These are phyloP conservation scores for Conopomorpha cramerella DNA, from an alignment of 1,140 invertebrate species.

Conservation along the genomic window DNA sequence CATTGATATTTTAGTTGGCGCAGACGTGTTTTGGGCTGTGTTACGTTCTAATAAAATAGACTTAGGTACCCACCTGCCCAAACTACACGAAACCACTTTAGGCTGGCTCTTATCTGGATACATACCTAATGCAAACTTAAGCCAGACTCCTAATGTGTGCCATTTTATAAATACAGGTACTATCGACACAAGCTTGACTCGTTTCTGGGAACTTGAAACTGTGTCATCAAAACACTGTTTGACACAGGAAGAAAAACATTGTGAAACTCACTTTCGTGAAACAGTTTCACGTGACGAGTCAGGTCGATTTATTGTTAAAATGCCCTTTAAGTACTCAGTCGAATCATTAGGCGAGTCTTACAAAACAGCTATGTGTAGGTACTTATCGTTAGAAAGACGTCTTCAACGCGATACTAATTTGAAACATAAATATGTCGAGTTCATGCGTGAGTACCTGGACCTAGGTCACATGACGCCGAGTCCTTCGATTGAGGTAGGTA, in stretches of 20 bases:
- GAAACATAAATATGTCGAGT: constrained; percentile 13
- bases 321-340: constrained; percentile 10
- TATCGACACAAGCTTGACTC: background rate
- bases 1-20: no score
- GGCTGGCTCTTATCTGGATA: no score
- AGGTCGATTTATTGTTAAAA: constrained; percentile 13
- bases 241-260: constrained; percentile 1
- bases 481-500: background rate
- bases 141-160: background rate
- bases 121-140: background rate
- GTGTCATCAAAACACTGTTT: background rate
- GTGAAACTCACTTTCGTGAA: constrained; percentile 9
- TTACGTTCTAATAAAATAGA: background rate
- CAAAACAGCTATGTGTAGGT: constrained; percentile 8
- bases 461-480: constrained; percentile 16
- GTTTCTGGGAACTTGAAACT: constrained; percentile 8
- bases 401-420: constrained; percentile 11
- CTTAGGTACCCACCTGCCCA: background rate
- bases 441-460: constrained; percentile 19
- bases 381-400: constrained; percentile 15
- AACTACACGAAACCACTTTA: background rate
- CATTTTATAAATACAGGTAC: constrained; percentile 7
- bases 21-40: no score
- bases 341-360: constrained; percentile 12
- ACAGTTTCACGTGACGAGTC: constrained; percentile 10